Base-by-base conservation (phyloP, 2,888 invertebrate species). In the Chloroclystis v-ata region DNA sequence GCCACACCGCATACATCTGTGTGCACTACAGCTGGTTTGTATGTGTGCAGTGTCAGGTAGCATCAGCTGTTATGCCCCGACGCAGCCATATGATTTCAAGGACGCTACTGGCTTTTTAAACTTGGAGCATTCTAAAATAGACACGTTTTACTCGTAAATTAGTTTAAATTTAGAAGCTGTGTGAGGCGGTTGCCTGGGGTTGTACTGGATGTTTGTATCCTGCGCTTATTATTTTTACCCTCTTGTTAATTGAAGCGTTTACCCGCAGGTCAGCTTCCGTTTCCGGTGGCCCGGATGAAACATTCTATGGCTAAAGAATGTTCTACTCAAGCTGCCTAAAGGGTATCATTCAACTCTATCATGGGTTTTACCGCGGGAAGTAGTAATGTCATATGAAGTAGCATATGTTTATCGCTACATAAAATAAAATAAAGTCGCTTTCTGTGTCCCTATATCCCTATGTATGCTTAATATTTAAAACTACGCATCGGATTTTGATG, bases 61-160 rank as follows among this genome's bases (percentile, higher is more conserved):
- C 76, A 81, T 86, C 86, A 86, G 86, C 86, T 86, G 86, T 85
- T 56, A n/a, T 78, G 72, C 67, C 59, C 72, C 52, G 46, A 67
- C 70, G 69, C 75, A 73, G 69, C 76, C 86, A 87, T 84, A 85
- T 87, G 86, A 87, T 77, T 78, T 85, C 84, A 87, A 87, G 86
- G 86, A 73, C 85, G 73, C 56, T 65, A 57, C 67, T 61, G 54
- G 51, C 60, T 64, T 67, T 68, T 62, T 65, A 62, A 57, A 64
- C 47, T 50, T 42, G 51, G 44, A 39, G 44, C 41, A 42, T 52
- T 49, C 52, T 55, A 54, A 53, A 55, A 54, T 55, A 54, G 48
- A 49, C 57, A 54, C 56, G 51, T 49, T 56, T 49, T 46, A 48
- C 45, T 53, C 52, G 52, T 59, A 59, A 56, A 59, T 53, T 49